Evolutionary conservation across 2,113 vertebrate genomes (phyloP).

Genomic region (Amphiprion percula): DNA sequence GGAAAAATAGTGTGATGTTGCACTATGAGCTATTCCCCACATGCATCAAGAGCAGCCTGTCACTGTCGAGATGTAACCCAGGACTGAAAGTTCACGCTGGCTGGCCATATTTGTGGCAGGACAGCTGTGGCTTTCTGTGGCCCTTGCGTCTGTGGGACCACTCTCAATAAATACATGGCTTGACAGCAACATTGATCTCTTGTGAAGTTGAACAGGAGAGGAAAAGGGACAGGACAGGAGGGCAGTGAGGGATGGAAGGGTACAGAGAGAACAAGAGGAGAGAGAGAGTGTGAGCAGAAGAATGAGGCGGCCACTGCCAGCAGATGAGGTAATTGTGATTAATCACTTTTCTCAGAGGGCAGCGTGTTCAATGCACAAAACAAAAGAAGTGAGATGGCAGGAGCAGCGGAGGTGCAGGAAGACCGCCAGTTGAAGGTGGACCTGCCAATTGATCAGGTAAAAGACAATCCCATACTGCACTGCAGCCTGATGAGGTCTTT

Average conservation of each 20-base stretch:
- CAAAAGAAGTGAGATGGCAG: constrained; percentile 74
- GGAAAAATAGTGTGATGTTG: constrained; percentile 39
- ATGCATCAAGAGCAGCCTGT: constrained; percentile 55
- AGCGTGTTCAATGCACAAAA: constrained; percentile 79
- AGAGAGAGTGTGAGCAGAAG: constrained; percentile 50
- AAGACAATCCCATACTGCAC: constrained; percentile 12
- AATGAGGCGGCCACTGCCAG: constrained; percentile 68
- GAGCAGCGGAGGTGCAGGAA: constrained; percentile 75
- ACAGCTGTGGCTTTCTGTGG: constrained; percentile 61
- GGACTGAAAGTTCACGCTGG: constrained; percentile 53
- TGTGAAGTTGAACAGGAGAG: constrained; percentile 64
- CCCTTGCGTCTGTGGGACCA: constrained; percentile 58
- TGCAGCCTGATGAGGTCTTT: constrained; percentile 37
- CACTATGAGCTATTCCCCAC: constrained; percentile 25
- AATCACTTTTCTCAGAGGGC: constrained; percentile 82
- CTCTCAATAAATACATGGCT: constrained; percentile 78
- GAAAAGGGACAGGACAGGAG: constrained; percentile 43
- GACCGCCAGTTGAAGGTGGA: constrained; percentile 74
- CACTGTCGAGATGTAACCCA: constrained; percentile 62
- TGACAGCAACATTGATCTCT: constrained; percentile 80
- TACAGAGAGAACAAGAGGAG: constrained; percentile 9
- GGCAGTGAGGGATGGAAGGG: constrained; percentile 52
- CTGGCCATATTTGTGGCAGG: constrained; percentile 55
- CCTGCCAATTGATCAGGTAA: constrained; percentile 80
- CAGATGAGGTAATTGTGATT: constrained; percentile 82